Base-by-base conservation (phyloP, 2,888 invertebrate genomes). In the Drosophila suboccidentalis region DNA sequence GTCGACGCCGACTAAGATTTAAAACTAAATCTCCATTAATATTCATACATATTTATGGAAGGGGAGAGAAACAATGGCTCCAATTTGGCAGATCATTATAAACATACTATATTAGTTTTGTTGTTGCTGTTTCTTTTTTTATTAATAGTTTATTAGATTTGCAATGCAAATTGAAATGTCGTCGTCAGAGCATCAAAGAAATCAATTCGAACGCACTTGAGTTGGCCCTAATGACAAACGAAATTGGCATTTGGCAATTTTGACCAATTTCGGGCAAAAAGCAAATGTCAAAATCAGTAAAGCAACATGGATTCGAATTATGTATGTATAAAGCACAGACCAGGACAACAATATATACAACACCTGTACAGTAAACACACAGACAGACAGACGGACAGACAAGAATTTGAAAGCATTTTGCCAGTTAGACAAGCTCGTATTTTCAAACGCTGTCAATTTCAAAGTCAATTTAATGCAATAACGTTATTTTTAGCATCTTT, bases 381-480 rank as follows among this genome's bases (percentile, higher is more conserved):
- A 13, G 19, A 19, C 46, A 26, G 5, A 43, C 11, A 46, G 34
- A 34, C 22, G 0, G 22, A 22, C 17, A 36, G 41, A 32, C 15
- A 46, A 32, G 17, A 50, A 13, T 51, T 61, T 64, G 64, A 69
- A 71, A 65, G 71, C 67, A 69, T 67, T 80, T 68, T 36, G 58
- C 51, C 53, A 67, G 49, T 17, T 36, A 46, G 53, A 65, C 47
- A 69, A 63, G 47, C 72, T 75, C 62, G 75, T 58, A 67, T 71
- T 85, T 74, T 74, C 70, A 58, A 69, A 63, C 34, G 68, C 82
- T 87, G 85, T 85, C 85, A 87, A 75, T 86, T 86, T 65, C 77
- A 47, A 82, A 87, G 82, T 87, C 86, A 86, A 86, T 86, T 86
- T 82, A 85, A 89, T 87, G 86, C 86, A 75, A 87, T 84, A 75